Evolutionary conservation across 2,113 vertebrate genomes (phyloP).

Genomic region (Microtus pennsylvanicus): DNA sequence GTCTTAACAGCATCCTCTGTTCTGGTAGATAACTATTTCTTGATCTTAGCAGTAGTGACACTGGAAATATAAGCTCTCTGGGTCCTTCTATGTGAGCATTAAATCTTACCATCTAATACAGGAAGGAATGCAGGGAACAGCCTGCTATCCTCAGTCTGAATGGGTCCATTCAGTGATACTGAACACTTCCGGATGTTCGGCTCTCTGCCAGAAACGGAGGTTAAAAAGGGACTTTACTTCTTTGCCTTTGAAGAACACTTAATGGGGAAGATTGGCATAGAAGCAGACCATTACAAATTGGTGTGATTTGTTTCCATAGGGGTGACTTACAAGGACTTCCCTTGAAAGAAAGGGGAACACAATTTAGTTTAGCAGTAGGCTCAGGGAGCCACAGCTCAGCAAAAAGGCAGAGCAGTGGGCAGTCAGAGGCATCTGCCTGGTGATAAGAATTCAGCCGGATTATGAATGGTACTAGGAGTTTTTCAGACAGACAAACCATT

Average conservation of each 20-base stretch:
- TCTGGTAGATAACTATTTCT: constrained; percentile 7
- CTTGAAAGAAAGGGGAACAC: background rate
- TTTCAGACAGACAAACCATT: constrained; percentile 16
- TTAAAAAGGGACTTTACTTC: background rate
- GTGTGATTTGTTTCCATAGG: background rate
- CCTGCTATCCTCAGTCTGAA: background rate
- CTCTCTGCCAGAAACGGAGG: background rate
- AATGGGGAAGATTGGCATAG: background rate
- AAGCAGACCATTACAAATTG: constrained; percentile 24
- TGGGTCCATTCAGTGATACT: background rate
- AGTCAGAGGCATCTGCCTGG: background rate
- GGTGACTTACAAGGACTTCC: background rate
- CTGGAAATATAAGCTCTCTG: background rate
- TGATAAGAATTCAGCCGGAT: background rate
- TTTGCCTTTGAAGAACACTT: background rate
- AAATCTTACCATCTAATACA: background rate
- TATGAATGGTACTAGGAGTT: background rate
- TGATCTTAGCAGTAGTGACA: background rate
- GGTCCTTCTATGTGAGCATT: background rate
- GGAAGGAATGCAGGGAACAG: background rate
- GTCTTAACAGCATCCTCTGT: background rate
- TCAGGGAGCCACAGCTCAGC: background rate
- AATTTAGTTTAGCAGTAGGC: background rate
- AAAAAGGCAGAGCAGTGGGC: background rate
- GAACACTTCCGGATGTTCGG: background rate